Percentiles rank a stretch among this genome's conserved stretches.
phyloP scores from a whole-genome alignment of 2,888 invertebrate species.

The Lithosia quadra region DNA sequence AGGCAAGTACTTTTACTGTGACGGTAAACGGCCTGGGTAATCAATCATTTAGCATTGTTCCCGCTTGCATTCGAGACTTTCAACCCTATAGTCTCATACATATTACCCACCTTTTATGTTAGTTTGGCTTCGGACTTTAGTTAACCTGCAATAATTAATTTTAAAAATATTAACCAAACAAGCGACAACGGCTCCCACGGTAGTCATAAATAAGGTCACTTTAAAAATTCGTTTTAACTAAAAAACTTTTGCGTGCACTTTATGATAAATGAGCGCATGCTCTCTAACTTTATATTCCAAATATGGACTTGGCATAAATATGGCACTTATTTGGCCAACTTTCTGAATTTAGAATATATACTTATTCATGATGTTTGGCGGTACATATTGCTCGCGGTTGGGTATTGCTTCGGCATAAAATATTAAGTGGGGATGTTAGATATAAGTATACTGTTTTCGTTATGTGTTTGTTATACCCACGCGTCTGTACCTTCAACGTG shows the following conservation, averaged over 20 bases:
- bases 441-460: conserved; percentile 9
- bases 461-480: neutral
- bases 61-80: too few species aligned
- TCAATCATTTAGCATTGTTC: too few species aligned
- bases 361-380: conserved; percentile 15
- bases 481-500: too few species aligned
- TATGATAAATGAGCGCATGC: neutral
- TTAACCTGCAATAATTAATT: neutral
- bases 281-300: neutral
- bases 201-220: neutral
- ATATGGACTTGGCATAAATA: conserved; percentile 7
- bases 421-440: neutral
- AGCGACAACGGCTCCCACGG: neutral
- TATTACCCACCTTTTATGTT: too few species aligned
- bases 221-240: neutral
- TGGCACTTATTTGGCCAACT: conserved; percentile 5
- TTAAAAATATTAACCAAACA: neutral
- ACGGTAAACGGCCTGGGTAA: neutral
- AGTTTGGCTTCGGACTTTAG: neutral
- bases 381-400: conserved; percentile 12
- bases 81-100: too few species aligned
- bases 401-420: conserved; percentile 3
- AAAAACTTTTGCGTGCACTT: conserved; percentile 2
- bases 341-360: conserved; percentile 11
- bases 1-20: too few species aligned